Evolutionary conservation across 2,888 invertebrate species (phyloP), one percentile per base, ranked within the genome.

Genomic region (Heliconius erato): DNA sequence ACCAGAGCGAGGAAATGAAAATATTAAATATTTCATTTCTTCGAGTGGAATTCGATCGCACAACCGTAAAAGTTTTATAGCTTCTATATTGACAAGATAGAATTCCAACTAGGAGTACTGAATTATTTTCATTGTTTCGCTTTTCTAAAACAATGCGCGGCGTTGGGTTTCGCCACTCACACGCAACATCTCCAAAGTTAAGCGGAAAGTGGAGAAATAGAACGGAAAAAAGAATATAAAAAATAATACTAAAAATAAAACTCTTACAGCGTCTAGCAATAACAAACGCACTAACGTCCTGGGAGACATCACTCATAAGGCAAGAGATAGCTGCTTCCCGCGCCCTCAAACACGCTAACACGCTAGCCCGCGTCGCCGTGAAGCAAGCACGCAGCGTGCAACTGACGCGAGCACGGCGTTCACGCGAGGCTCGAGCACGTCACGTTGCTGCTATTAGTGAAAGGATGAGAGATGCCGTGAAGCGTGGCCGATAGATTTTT

Each of bases 201-300:
- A 35, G 7, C 9, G 35, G 9, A 35, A 35, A 35, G n/a, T n/a
- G n/a, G n/a, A n/a, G n/a, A n/a, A n/a, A n/a, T n/a, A n/a, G n/a
- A n/a, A n/a, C n/a, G n/a, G n/a, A n/a, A n/a, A n/a, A n/a, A n/a
- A n/a, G n/a, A n/a, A n/a, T n/a, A n/a, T n/a, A n/a, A n/a, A 35
- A 35, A 35, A 35, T 9, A 0, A 9, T 69, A 23, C 12, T n/a
- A 49, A 74, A 7, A 16, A 3, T 26, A 69, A 14, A 11, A 32
- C 0, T 40, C 44, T 82, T 80, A 2, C 91, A 95, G 95, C 92
- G 94, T 1, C 86, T 91, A 28, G 94, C 95, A 3, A 93, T 95
- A 85, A 86, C 89, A 54, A 94, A 93, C 88, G 92, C 94, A 0
- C 88, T 95, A 0, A 92, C 86, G 82, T 86, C 89, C 1, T 95